Percentiles rank a stretch among this genome's conserved stretches.
These are phyloP conservation scores for Trogon melanurus DNA, from an alignment of 2,113 vertebrate species.

Conservation along the genomic window DNA sequence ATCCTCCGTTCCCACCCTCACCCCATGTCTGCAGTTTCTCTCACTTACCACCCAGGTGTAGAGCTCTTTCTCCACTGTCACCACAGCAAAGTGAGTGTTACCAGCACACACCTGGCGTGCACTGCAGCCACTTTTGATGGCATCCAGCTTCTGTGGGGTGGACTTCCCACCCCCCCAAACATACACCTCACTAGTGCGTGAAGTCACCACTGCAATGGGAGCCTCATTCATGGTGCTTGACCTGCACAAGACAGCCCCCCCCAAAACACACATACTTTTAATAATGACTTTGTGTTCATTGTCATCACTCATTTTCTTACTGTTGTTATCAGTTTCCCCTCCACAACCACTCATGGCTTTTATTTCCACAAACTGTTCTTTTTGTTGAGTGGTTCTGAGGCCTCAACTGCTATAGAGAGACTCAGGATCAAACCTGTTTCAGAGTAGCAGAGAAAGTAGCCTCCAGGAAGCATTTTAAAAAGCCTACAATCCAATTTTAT, in stretches of 20 bases:
- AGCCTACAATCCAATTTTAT: not conserved
- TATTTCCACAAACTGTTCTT: not conserved
- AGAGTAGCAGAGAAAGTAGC: not conserved
- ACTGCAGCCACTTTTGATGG: constrained; percentile 94
- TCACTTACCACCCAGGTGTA: constrained; percentile 98
- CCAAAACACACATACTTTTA: constrained; percentile 26
- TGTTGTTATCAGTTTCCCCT: not conserved
- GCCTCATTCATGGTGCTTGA: constrained; percentile 88
- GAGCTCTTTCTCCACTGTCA: constrained; percentile 98
- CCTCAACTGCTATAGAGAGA: not conserved
- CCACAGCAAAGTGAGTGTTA: constrained; percentile 96
- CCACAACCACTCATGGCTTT: not conserved
- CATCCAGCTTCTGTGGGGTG: constrained; percentile 95
- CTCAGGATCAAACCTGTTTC: not conserved
- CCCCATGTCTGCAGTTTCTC: not conserved
- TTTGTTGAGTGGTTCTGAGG: not conserved
- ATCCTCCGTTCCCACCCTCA: not conserved
- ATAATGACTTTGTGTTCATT: not conserved
- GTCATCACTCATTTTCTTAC: not conserved
- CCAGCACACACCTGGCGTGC: constrained; percentile 96
- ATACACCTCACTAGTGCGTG: constrained; percentile 94
- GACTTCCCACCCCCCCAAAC: constrained; percentile 98
- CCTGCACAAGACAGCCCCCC: constrained; percentile 73
- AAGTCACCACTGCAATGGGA: constrained; percentile 95
- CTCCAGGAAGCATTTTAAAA: not conserved